These are phyloP conservation scores for Calosoma granatense DNA, from an alignment of 1,140 invertebrate species.

Conservation along the genomic window DNA sequence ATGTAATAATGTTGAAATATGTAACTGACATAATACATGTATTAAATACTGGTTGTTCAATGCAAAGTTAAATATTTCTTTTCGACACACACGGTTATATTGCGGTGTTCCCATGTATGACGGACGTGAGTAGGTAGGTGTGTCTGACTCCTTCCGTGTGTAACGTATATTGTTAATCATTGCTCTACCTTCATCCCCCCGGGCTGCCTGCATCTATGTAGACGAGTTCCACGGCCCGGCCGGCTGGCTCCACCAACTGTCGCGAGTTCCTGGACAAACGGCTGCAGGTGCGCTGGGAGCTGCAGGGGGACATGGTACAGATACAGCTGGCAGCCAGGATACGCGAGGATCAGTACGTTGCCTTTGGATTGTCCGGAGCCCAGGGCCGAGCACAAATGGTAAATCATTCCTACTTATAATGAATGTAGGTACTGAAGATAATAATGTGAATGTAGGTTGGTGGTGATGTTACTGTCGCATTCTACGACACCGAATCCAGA, in stretches of 20 bases:
- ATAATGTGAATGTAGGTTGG: slow-evolving; percentile 41
- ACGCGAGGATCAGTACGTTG: slow-evolving; percentile 74
- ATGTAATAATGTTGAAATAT: too few species aligned
- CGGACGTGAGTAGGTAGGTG: too few species aligned
- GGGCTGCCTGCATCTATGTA: too few species aligned
- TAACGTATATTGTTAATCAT: too few species aligned
- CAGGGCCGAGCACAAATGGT: slow-evolving; percentile 57
- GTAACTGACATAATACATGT: too few species aligned
- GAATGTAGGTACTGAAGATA: background rate
- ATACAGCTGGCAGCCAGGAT: slow-evolving; percentile 68
- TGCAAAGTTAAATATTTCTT: too few species aligned
- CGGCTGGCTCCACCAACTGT: slow-evolving; percentile 60
- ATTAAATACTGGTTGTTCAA: too few species aligned
- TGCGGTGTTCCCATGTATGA: too few species aligned
- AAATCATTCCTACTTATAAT: slow-evolving; percentile 13
- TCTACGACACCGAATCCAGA: slow-evolving; percentile 56
- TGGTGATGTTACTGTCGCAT: slow-evolving; percentile 75
- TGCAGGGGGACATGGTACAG: slow-evolving; percentile 60
- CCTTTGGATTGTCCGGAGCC: slow-evolving; percentile 73
- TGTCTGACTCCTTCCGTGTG: too few species aligned
- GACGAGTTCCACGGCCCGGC: slow-evolving; percentile 57
- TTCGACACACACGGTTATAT: too few species aligned
- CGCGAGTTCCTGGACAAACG: slow-evolving; percentile 66
- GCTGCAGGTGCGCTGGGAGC: slow-evolving; percentile 71
- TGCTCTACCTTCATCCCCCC: too few species aligned